Evolutionary conservation across 2,888 invertebrate genomes (phyloP), one percentile per base, ranked within the genome.

Genomic region (Drosophila borealis): DNA sequence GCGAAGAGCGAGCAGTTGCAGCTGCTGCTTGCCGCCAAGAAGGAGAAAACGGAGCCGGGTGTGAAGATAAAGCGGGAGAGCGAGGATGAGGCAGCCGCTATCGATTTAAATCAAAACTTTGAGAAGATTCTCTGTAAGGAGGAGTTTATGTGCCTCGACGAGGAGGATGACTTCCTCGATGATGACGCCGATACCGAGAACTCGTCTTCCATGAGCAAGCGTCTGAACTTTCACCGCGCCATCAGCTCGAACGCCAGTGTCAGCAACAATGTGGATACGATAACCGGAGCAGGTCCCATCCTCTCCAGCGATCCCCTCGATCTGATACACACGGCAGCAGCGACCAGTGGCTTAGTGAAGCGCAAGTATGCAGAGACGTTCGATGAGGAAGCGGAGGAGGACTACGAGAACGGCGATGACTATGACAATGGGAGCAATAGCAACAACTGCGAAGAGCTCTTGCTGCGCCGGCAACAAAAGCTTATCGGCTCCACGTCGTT

Each of bases 51-150:
- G 56, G 90, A 90, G 50, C 81, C 79, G 48, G 85, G 81, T 6
- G 62, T 44, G 49, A 64, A 71, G 46, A 66, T 78, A 39, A 79
- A 78, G 44, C 59, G 67, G 0, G 76, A 75, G 60, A 63, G 53
- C 50, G 76, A 65, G 8, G 36, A 74, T 51, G 74, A 57, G 57
- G 61, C 70, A 36, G 64, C 76, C 44, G 60, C 78, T 9, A 78
- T 74, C 14, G 92, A 92, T 85, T 87, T 92, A 11, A 92, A 92
- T 90, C 92, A 92, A 70, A 92, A 92, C 81, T 92, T 92, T 73
- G 92, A 92, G 73, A 92, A 92, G 75, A 92, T 92, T 70, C 90
- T 92, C 61, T 92, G 92, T 66, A 92, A 92, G 62, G 92, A 92
- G 76, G 92, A 92, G 79, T 90, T 92, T 61, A 84, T 90, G 89